phyloP scores from a whole-genome alignment of 37 sponge, comb jelly and placozoan species.

The Diacarnus erythraeanus region DNA sequence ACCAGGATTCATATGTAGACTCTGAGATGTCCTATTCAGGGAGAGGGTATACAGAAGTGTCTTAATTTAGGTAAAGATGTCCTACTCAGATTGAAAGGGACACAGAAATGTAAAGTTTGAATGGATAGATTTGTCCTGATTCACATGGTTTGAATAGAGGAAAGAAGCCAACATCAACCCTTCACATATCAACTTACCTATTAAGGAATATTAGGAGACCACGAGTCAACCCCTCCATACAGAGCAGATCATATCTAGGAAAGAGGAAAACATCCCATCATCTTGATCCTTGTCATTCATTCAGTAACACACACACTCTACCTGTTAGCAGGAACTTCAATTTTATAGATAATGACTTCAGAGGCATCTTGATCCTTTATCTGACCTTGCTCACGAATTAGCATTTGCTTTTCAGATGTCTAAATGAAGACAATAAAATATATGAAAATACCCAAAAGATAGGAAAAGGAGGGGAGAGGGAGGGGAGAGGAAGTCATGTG shows the following conservation, averaged over 20 bases:
- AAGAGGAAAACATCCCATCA: not conserved
- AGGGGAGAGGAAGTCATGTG: no score
- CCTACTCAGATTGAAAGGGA: not conserved
- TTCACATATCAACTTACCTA: slow-evolving; percentile 48
- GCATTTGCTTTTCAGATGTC: slow-evolving; percentile 87
- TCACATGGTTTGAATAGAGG: no score
- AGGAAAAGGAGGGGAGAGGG: no score
- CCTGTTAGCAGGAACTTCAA: slow-evolving; percentile 98
- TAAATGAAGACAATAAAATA: slow-evolving; percentile 17
- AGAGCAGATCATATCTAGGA: slow-evolving; percentile 92
- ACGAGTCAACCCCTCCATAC: slow-evolving; percentile 86
- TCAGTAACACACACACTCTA: slow-evolving; percentile 20
- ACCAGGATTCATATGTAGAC: no score
- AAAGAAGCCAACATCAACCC: no score
- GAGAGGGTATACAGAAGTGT: no score
- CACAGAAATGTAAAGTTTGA: not conserved
- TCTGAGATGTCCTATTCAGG: no score
- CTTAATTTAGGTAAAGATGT: not conserved
- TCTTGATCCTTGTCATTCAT: no score
- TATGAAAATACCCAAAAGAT: no score
- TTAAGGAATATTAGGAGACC: slow-evolving; percentile 85
- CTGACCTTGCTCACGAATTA: slow-evolving; percentile 56
- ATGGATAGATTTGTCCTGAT: no score
- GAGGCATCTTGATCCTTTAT: slow-evolving; percentile 56
- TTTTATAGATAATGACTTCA: slow-evolving; percentile 78